A percentile compares a stretch with the other conserved stretches of the same genome.
These are phyloP conservation scores for Onychomys arenicola DNA, from an alignment of 2,797 vertebrate species.

Conservation along the genomic window DNA sequence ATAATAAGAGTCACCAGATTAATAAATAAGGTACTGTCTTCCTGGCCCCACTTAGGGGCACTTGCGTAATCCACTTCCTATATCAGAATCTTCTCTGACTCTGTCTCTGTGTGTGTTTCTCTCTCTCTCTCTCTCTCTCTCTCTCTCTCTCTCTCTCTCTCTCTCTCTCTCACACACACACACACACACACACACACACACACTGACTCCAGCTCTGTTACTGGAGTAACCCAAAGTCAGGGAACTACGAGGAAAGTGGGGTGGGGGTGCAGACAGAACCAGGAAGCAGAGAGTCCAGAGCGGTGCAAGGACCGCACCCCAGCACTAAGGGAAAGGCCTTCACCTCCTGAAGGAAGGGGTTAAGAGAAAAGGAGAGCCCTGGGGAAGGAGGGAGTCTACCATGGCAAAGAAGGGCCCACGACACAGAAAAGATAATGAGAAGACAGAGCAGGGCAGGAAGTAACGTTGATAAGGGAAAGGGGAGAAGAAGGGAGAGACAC, in stretches of 20 bases:
- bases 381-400: background rate
- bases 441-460: background rate
- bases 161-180: background rate
- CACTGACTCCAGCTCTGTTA: background rate
- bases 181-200: background rate
- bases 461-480: background rate
- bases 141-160: background rate
- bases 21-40: background rate
- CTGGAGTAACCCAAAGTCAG: background rate
- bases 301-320: background rate
- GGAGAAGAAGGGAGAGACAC: background rate
- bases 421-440: background rate
- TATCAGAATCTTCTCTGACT: background rate
- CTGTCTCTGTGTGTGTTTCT: background rate
- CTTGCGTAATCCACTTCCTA: background rate
- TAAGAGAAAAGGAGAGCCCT: background rate
- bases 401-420: background rate
- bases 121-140: background rate
- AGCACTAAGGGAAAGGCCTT: background rate
- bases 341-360: rapidly evolving
- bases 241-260: background rate
- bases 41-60: rapidly evolving
- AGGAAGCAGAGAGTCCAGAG: background rate
- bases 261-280: no score
- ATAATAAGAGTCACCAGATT: background rate